Conservation (phyloP, 2,113 vertebrate species). For the Melanerpes aurifrons region DNA sequence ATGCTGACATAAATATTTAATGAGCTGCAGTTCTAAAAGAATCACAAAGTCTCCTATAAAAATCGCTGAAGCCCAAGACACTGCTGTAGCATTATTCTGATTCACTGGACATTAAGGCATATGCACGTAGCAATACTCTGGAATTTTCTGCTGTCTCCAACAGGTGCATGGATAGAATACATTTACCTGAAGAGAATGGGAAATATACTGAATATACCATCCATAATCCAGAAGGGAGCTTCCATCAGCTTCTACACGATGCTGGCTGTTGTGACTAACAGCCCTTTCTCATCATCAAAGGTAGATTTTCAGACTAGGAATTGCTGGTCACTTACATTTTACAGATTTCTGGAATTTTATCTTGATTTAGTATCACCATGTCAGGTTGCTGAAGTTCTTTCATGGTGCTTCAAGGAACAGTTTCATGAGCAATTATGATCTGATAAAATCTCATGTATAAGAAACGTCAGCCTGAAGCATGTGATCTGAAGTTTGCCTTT, state of each 20-base stretch:
- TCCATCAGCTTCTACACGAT: constrained; percentile 77
- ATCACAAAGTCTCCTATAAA: constrained; percentile 35
- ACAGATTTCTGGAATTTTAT: constrained; percentile 33
- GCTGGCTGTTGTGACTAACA: constrained; percentile 76
- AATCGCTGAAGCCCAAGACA: constrained; percentile 49
- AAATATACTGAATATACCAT: constrained; percentile 70
- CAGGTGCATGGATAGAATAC: constrained; percentile 76
- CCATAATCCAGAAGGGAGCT: constrained; percentile 75
- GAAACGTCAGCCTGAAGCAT: background rate
- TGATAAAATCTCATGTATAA: background rate
- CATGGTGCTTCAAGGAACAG: constrained; percentile 21
- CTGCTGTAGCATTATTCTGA: constrained; percentile 65
- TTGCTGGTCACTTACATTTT: constrained; percentile 47
- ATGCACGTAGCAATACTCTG: constrained; percentile 75
- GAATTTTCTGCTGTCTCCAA: constrained; percentile 79
- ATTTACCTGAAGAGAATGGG: constrained; percentile 75
- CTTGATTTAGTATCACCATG: constrained; percentile 22
- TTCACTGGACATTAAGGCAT: constrained; percentile 66
- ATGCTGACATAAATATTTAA: constrained; percentile 24
- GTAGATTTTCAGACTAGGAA: constrained; percentile 76
- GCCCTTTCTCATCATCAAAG: constrained; percentile 73
- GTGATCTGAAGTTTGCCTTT: background rate
- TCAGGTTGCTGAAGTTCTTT: constrained; percentile 45
- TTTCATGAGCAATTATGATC: background rate
- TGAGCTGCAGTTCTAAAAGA: constrained; percentile 35